Evolutionary conservation across 2,113 vertebrate genomes (phyloP).

Genomic region (Malaclemys terrapin): DNA sequence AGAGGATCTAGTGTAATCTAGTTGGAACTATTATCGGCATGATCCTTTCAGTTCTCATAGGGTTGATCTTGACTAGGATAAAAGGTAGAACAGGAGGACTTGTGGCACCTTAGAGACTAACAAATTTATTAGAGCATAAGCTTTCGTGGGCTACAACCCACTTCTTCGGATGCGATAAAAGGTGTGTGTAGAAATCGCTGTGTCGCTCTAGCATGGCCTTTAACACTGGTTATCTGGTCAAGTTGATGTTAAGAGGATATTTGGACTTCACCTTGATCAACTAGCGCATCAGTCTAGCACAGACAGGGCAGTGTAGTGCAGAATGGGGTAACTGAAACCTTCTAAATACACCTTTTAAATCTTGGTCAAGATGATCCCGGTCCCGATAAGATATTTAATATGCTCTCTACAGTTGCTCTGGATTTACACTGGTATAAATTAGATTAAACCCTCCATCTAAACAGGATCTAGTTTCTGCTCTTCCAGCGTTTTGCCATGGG

Average conservation of each 20-base stretch:
- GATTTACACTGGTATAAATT: background rate
- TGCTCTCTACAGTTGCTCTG: rapidly evolving
- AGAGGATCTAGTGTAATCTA: background rate
- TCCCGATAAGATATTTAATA: background rate
- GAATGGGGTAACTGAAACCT: background rate
- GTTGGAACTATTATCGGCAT: background rate
- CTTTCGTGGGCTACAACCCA: no score
- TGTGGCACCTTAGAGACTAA: no score
- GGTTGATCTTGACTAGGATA: background rate
- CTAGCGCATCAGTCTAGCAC: background rate
- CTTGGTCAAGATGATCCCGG: background rate
- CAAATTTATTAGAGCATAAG: no score
- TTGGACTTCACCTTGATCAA: background rate
- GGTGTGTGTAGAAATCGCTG: rapidly evolving
- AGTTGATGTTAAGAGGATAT: no score
- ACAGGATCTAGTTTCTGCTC: background rate
- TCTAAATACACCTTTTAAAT: rapidly evolving
- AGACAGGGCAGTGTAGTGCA: background rate
- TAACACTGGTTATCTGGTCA: no score
- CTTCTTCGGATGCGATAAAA: no score
- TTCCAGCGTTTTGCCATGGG: rapidly evolving
- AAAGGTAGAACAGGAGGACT: no score
- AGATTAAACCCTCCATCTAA: background rate
- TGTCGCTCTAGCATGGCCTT: background rate
- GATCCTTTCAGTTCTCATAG: rapidly evolving